phyloP scores from a whole-genome alignment of 1,140 invertebrate genomes.

The Andrena cerasifolii region DNA sequence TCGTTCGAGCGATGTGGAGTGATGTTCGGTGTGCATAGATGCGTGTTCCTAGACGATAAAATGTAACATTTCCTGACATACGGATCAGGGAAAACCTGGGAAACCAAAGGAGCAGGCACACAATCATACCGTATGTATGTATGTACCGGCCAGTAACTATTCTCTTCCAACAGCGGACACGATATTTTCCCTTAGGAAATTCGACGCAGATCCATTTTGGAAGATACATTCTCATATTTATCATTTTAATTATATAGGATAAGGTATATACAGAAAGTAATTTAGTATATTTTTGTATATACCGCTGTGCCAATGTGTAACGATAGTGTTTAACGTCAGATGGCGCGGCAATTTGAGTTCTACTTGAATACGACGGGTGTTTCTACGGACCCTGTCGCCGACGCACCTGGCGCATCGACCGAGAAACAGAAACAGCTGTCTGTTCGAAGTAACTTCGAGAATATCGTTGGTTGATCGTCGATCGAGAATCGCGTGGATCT shows the following conservation, averaged over 20 bases:
- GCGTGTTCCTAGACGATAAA: too few species aligned
- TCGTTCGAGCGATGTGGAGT: too few species aligned
- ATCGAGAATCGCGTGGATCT: constrained; percentile 35
- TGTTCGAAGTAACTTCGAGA: constrained; percentile 52
- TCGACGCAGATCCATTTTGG: not conserved
- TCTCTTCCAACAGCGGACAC: too few species aligned
- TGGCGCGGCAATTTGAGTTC: constrained; percentile 51
- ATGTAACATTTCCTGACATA: too few species aligned
- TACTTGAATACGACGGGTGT: constrained; percentile 42
- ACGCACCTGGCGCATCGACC: constrained; percentile 74
- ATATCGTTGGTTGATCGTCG: constrained; percentile 54
- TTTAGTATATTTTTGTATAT: constrained; percentile 14
- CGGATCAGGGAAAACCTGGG: too few species aligned
- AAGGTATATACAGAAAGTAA: not conserved
- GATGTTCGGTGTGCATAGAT: not conserved
- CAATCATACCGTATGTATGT: too few species aligned
- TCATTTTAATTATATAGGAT: too few species aligned
- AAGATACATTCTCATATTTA: too few species aligned
- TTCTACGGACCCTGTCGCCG: constrained; percentile 40
- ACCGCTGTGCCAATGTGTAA: not conserved
- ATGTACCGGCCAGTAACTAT: too few species aligned
- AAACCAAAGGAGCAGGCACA: too few species aligned
- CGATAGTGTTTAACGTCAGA: constrained; percentile 70
- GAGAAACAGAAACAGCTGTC: constrained; percentile 73
- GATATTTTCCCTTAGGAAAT: not conserved